Conservation (phyloP, 2,113 vertebrate genomes). For the Scomber colias region DNA sequence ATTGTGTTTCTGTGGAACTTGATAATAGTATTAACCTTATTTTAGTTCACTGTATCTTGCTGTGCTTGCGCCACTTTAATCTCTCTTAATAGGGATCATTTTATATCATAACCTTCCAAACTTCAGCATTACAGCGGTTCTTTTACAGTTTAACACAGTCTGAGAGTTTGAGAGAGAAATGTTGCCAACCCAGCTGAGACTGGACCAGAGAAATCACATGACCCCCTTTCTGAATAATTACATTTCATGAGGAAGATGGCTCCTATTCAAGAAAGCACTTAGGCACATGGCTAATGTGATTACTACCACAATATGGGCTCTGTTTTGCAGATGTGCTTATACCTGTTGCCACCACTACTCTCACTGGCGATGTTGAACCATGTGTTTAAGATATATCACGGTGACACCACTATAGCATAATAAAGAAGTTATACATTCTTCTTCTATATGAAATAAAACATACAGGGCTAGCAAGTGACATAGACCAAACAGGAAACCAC, state of each 20-base stretch:
- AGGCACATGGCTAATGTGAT: conserved; percentile 83
- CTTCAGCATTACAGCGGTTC: conserved; percentile 9
- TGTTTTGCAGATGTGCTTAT: conserved; percentile 64
- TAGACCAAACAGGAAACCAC: not conserved
- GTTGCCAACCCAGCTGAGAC: conserved; percentile 40
- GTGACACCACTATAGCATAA: not conserved
- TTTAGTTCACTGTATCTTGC: not conserved
- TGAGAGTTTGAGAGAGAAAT: conserved; percentile 34
- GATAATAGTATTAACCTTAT: no score
- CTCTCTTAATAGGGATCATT: not conserved
- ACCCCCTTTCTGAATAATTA: conserved; percentile 75
- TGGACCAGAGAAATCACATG: conserved; percentile 75
- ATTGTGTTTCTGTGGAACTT: not conserved
- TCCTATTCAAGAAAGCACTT: conserved; percentile 71
- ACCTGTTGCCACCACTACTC: conserved; percentile 23
- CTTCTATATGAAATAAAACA: not conserved
- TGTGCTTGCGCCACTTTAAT: not conserved
- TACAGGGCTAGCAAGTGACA: not conserved
- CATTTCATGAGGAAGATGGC: conserved; percentile 76
- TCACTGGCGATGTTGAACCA: not conserved
- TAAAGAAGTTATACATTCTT: not conserved
- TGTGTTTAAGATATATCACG: not conserved
- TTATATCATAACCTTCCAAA: not conserved
- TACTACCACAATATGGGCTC: conserved; percentile 79
- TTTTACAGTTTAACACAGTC: conserved; percentile 1